These are phyloP conservation scores for Prenolepis imparis DNA, from an alignment of 2,888 invertebrate genomes.

Conservation along the genomic window DNA sequence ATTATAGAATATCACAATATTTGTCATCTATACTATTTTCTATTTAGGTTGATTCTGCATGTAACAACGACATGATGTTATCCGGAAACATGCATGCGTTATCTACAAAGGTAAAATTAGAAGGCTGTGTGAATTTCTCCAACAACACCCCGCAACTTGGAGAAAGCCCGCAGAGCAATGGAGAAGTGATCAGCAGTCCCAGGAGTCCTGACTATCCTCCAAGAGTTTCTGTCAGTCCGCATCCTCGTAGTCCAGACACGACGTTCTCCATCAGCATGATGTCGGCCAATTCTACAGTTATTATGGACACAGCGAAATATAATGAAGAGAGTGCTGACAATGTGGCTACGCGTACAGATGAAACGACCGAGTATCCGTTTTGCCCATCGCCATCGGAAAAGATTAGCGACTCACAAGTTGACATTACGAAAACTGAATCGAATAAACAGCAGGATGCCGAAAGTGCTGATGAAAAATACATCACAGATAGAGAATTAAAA, in stretches of 20 bases:
- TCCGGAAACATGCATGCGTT: constrained; percentile 63
- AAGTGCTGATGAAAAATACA: constrained; percentile 49
- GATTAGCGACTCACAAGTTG: constrained; percentile 51
- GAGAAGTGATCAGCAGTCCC: constrained; percentile 81
- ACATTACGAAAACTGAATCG: constrained; percentile 45
- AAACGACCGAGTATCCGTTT: constrained; percentile 58
- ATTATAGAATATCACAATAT: neutral
- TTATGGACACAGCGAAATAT: constrained; percentile 75
- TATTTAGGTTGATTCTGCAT: constrained; percentile 72
- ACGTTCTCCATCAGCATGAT: constrained; percentile 71
- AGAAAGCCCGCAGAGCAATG: constrained; percentile 82
- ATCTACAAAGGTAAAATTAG: constrained; percentile 71
- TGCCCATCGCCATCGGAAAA: constrained; percentile 46
- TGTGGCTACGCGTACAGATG: constrained; percentile 38
- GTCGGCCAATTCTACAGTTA: constrained; percentile 61
- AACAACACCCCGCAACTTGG: constrained; percentile 82
- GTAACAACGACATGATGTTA: constrained; percentile 68
- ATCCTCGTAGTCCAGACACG: constrained; percentile 78
- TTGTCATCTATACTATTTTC: neutral
- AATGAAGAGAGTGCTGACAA: constrained; percentile 57
- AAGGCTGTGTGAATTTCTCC: constrained; percentile 80
- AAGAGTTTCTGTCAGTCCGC: constrained; percentile 77
- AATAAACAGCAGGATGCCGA: constrained; percentile 36
- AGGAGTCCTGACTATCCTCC: constrained; percentile 84
- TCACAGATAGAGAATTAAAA: constrained; percentile 50